Evolutionary conservation across 2,113 vertebrate genomes (phyloP).

Genomic region (Thermophis baileyi): DNA sequence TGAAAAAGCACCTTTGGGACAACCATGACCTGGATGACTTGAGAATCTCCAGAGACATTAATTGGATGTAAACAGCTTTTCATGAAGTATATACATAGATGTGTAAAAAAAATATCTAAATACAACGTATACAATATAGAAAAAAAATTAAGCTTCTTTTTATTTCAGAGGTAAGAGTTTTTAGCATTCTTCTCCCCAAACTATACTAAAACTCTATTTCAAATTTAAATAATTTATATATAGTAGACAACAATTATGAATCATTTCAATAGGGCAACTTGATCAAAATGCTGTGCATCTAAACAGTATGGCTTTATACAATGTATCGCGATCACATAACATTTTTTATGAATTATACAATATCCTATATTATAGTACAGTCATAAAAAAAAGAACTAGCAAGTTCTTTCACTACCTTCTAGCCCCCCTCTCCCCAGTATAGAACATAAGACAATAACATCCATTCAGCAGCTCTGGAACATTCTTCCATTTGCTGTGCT

Average conservation of each 20-base stretch:
- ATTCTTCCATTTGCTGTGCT: neutral
- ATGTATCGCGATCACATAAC: slow-evolving; percentile 1
- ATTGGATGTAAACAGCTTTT: neutral
- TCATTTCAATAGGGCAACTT: slow-evolving; percentile 47
- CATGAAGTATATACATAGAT: neutral
- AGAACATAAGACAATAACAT: neutral
- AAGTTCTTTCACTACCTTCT: neutral
- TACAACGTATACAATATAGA: neutral
- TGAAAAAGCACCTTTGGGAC: neutral
- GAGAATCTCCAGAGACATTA: neutral
- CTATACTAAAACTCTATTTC: slow-evolving; percentile 38
- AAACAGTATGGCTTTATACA: slow-evolving; percentile 62
- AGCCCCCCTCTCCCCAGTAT: neutral
- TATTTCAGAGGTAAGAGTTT: slow-evolving; percentile 26
- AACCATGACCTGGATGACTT: too few relatives aligned
- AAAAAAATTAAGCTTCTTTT: neutral
- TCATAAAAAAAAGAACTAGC: slow-evolving; percentile 48
- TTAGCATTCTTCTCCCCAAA: slow-evolving; percentile 46
- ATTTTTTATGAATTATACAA: slow-evolving; percentile 29
- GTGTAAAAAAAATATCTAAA: neutral
- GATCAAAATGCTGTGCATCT: slow-evolving; percentile 67
- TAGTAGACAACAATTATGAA: slow-evolving; percentile 48
- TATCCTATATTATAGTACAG: slow-evolving; percentile 24
- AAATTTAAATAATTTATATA: slow-evolving; percentile 58
- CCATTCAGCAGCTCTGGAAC: neutral